Evolutionary conservation across 2,797 vertebrate genomes (phyloP), one percentile per base, ranked within the genome.

Genomic region (Melanotaenia maccullochi): DNA sequence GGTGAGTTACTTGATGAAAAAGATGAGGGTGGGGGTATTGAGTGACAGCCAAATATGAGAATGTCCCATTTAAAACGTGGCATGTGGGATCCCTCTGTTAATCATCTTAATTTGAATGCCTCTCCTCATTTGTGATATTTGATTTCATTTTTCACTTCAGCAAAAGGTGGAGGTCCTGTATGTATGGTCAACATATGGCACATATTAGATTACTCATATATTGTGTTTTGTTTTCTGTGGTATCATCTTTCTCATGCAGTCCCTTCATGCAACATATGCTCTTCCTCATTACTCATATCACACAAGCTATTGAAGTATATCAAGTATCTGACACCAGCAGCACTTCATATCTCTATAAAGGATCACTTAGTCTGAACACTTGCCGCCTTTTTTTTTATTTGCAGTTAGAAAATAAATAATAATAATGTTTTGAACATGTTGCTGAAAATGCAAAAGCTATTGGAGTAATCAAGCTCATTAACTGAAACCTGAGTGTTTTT

Each of bases 161-260:
- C 86, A 76, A 82, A 89, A 82, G 78, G 62, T 84, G 81, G 72
- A 80, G 85, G 81, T 81, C 56, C 73, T 87, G 76, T 87, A 89
- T 88, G 79, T 91, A 91, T 93, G 90, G 88, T 88, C 75, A 89
- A 90, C 94, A 95, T 94, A 94, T 95, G 94, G 93, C 91, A 79
- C 88, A 90, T 83, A 92, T 94, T 93, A 86, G 86, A 93, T 93
- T 93, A 93, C 93, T 90, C 89, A 93, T 93, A 93, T 93, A 90
- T 89, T 91, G 87, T 92, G 85, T 91, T 93, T 93, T 92, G 92
- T 93, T 86, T 44, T 85, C 75, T 66, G 76, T 55, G 44, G 91
- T 83, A 85, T 92, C 89, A 36, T 83, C 85, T 92, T 92, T 88
- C 88, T 83, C 79, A 84, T 84, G 55, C 66, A 73, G 38, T 65